A percentile compares a stretch with the other conserved stretches of the same genome.
phyloP scores from a whole-genome alignment of 2,888 invertebrate genomes.

The Lochmaea capreae region DNA sequence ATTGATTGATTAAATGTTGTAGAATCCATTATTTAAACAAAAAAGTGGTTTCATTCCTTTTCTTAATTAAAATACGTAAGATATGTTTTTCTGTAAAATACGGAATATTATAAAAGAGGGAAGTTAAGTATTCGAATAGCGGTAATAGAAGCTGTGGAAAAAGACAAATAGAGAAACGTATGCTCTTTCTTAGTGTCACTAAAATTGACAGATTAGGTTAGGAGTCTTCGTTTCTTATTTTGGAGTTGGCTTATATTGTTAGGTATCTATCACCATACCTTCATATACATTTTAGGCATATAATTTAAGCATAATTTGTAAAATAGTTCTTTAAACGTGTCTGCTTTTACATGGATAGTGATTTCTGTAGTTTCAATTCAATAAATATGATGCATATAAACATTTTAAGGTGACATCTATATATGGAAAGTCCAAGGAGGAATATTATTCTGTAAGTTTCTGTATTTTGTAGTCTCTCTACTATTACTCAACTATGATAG shows the following conservation, averaged over 20 bases:
- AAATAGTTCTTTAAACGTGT: not conserved
- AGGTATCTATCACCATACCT: not conserved
- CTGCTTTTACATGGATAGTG: no score
- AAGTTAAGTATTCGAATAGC: not conserved
- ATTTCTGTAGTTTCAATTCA: no score
- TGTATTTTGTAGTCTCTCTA: not conserved
- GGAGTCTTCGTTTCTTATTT: not conserved
- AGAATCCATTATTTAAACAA: constrained; percentile 27
- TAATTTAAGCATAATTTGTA: not conserved
- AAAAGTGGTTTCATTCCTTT: constrained; percentile 13
- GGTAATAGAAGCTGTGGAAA: not conserved
- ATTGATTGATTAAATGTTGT: not conserved
- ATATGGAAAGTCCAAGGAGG: not conserved
- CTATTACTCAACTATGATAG: not conserved
- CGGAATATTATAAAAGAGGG: not conserved
- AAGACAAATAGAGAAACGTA: not conserved
- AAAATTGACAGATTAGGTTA: constrained; percentile 9
- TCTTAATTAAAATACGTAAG: constrained; percentile 18
- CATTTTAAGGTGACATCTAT: not conserved
- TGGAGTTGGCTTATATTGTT: not conserved
- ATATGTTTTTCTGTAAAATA: constrained; percentile 17
- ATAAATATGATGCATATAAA: not conserved
- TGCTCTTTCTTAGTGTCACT: not conserved
- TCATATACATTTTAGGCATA: not conserved
- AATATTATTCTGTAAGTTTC: not conserved